These are phyloP conservation scores for Zaprionus lachaisei DNA, from an alignment of 1,140 invertebrate genomes.

Conservation along the genomic window DNA sequence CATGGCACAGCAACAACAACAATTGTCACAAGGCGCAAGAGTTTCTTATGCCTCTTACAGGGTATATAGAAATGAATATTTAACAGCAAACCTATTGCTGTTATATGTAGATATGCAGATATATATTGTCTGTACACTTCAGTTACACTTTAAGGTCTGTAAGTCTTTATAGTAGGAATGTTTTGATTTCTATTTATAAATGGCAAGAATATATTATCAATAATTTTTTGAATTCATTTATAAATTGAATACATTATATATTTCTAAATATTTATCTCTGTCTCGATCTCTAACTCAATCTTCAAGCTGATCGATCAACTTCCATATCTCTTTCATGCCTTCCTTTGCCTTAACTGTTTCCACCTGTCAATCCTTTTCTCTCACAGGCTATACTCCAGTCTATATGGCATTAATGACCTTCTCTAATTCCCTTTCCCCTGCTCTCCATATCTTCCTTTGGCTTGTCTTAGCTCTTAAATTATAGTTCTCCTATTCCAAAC, in stretches of 20 bases:
- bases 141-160: background rate
- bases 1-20: slow-evolving; percentile 17
- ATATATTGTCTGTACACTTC: background rate
- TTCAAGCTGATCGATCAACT: no score
- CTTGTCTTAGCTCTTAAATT: slow-evolving; percentile 46
- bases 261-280: no score
- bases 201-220: no score
- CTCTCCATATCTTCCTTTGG: background rate
- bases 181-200: background rate
- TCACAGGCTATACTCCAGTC: background rate
- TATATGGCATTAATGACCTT: background rate
- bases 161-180: background rate
- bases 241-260: background rate
- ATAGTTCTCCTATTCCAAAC: slow-evolving; percentile 60
- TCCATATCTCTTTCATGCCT: no score
- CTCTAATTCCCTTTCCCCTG: background rate
- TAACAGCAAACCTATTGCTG: background rate
- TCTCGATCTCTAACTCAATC: no score
- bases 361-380: no score
- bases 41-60: slow-evolving; percentile 13
- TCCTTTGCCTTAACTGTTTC: no score
- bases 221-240: background rate
- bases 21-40: slow-evolving; percentile 29
- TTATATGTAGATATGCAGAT: background rate
- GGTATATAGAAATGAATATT: slow-evolving; percentile 22